Percentiles rank a stretch among this genome's conserved stretches.
phyloP scores from a whole-genome alignment of 2,888 invertebrate genomes.

The Acanthopleura granulata region DNA sequence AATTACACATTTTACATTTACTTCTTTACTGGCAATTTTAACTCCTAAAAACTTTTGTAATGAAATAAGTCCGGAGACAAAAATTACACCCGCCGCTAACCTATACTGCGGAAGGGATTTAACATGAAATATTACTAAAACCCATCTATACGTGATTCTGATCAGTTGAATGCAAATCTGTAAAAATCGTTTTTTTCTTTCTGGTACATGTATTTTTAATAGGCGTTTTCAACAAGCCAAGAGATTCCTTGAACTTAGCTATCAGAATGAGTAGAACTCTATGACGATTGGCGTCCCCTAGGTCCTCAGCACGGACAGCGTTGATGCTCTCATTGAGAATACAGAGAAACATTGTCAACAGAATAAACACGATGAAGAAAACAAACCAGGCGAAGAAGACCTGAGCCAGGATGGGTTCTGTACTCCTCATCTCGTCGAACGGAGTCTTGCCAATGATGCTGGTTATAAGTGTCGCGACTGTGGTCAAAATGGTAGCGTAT shows the following conservation, averaged over 20 bases:
- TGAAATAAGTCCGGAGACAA: too few relatives aligned
- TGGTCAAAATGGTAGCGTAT: slow-evolving; percentile 61
- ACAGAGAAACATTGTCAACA: slow-evolving; percentile 51
- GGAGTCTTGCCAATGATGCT: slow-evolving; percentile 51
- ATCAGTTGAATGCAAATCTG: too few relatives aligned
- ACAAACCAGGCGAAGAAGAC: slow-evolving; percentile 48
- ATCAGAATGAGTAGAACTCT: not conserved
- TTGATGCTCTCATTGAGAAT: slow-evolving; percentile 51
- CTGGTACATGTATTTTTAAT: too few relatives aligned
- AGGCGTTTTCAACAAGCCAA: slow-evolving; percentile 12
- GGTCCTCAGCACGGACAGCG: slow-evolving; percentile 16
- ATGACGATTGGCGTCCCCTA: not conserved
- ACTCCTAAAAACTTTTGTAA: too few relatives aligned
- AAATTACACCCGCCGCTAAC: too few relatives aligned
- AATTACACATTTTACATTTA: too few relatives aligned
- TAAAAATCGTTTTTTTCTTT: too few relatives aligned
- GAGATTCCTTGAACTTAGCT: slow-evolving; percentile 20
- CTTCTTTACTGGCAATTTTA: too few relatives aligned
- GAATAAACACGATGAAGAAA: slow-evolving; percentile 48
- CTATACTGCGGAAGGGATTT: too few relatives aligned
- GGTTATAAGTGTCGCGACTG: slow-evolving; percentile 68
- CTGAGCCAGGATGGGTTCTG: slow-evolving; percentile 43
- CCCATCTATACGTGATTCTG: too few relatives aligned
- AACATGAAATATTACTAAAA: too few relatives aligned
- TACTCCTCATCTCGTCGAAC: slow-evolving; percentile 37